A percentile compares a stretch with the other conserved stretches of the same genome.
Conservation (phyloP, 2,797 vertebrate species). For the Premnoplex brunnescens region DNA sequence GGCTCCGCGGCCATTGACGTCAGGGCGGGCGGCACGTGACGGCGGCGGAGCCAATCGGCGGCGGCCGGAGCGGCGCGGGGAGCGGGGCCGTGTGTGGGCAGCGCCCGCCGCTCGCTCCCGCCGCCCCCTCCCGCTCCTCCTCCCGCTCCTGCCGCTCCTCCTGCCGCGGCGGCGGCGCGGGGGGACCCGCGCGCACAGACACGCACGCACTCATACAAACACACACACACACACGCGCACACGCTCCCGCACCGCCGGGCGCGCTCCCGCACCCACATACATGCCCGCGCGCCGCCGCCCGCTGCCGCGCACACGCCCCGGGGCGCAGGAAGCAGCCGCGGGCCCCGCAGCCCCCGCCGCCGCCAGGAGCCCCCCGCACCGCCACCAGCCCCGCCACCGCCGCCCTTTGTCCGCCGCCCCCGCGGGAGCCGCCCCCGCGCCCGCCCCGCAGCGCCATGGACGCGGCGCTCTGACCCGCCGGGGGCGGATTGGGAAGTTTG, state of each 20-base stretch:
- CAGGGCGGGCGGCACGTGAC: conserved; percentile 88
- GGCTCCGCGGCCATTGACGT: conserved; percentile 87
- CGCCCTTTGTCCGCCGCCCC: conserved; percentile 17
- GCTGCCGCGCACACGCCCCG: conserved; percentile 25
- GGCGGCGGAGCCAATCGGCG: conserved; percentile 82
- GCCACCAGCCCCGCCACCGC: not conserved
- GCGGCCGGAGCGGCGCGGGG: conserved; percentile 72
- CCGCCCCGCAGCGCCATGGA: conserved; percentile 51
- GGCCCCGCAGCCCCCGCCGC: conserved; percentile 7
- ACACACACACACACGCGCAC: not conserved
- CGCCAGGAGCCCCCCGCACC: not conserved
- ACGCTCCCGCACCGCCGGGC: conserved; percentile 24
- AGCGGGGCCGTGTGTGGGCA: conserved; percentile 48
- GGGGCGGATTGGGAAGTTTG: conserved; percentile 38
- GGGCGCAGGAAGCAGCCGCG: conserved; percentile 34
- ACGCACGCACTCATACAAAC: not conserved
- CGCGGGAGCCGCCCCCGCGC: conserved; percentile 20
- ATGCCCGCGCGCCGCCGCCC: conserved; percentile 46
- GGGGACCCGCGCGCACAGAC: not conserved
- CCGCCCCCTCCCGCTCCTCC: not conserved
- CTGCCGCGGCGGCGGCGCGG: not conserved
- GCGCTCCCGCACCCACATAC: conserved; percentile 61
- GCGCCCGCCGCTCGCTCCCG: not conserved
- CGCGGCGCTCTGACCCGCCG: conserved; percentile 48
- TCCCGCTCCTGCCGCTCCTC: not conserved